These are phyloP conservation scores for Trochalopteron elliotii DNA, from an alignment of 2,113 vertebrate genomes.

Conservation along the genomic window DNA sequence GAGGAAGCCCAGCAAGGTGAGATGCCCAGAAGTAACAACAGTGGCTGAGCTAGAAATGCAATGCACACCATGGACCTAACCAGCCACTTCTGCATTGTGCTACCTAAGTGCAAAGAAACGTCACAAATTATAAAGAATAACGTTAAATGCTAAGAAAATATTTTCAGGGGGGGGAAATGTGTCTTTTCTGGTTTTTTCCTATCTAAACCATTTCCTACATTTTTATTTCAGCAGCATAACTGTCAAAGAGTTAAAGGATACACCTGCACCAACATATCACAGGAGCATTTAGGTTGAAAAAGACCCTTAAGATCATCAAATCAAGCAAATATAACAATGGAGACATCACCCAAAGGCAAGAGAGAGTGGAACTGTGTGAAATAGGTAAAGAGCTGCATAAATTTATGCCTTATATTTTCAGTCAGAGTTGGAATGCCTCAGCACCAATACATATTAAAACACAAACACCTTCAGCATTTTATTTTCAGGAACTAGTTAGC, in stretches of 20 bases:
- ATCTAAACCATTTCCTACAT: background rate
- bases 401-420: background rate
- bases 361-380: background rate
- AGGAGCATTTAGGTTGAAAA: background rate
- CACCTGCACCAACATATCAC: background rate
- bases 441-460: background rate
- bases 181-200: background rate
- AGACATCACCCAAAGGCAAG: background rate
- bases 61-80: background rate
- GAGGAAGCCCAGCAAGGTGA: background rate
- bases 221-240: background rate
- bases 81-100: background rate
- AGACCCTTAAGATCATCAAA: background rate
- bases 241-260: background rate
- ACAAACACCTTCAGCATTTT: background rate
- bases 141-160: background rate
- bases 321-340: background rate
- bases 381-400: background rate
- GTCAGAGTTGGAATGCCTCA: background rate
- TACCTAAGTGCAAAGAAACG: background rate
- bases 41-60: background rate
- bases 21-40: background rate
- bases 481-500: background rate
- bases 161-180: accelerated
- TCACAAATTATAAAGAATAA: background rate